Base-by-base conservation (phyloP, 2,797 vertebrate species). In the Carapus acus region DNA sequence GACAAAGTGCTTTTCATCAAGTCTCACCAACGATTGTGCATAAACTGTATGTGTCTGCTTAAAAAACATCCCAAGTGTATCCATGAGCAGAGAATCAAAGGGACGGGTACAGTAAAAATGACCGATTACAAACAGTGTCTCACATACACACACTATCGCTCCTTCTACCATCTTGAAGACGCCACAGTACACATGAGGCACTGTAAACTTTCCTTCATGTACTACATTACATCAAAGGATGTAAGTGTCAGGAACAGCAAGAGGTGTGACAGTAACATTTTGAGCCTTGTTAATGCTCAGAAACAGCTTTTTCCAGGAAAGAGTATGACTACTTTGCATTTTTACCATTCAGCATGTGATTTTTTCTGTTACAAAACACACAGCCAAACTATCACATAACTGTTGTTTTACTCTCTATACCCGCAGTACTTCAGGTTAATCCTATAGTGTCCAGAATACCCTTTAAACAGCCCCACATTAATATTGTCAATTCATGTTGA, bases 1-100 rank as follows among this genome's bases (percentile, higher is more conserved):
- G 61, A 66, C 62, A 81, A 81, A 80, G 80, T 81, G 82, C 74
- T 78, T 43, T 61, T 73, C 49, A 67, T 58, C 50, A 39, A 37
- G 50, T 62, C 56, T 77, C 49, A 46, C 24, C 24, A 27, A 4
- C 4, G 24, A 33, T 13, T 13, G 31, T 33, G 8, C 31, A 33
- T 33, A 33, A 11, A 33, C n/a, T 33, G 24, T 27, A 27, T 27
- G 9, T 27, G 9, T 27, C 3, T 13, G 31, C 14, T n/a, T n/a
- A n/a, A n/a, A n/a, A n/a, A n/a, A 33, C 3, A 33, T 33, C 9
- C 24, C 9, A 9, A 5, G 24, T 27, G 24, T 33, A 33, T 33
- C 2, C 3, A 47, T 37, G 41, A 58, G 46, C 47, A 18, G 23
- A 62, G 56, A 58, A 40, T 37, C 43, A 18, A 58, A 71, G 71